Evolutionary conservation across 2,888 invertebrate genomes (phyloP).

Genomic region (Schrankia costaestrigalis): DNA sequence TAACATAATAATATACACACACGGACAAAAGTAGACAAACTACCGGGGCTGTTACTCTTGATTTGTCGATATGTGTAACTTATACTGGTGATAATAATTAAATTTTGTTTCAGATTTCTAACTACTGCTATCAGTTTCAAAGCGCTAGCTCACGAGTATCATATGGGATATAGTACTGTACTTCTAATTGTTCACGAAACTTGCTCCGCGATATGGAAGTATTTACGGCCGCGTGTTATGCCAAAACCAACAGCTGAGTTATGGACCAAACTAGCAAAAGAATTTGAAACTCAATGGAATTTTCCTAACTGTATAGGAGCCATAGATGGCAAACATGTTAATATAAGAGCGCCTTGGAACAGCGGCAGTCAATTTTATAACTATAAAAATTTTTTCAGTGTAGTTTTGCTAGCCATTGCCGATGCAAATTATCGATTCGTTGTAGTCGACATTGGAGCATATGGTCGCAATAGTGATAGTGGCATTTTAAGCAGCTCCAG

Average conservation of each 20-base stretch:
- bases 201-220: conserved; percentile 1
- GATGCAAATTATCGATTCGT: conserved; percentile 16
- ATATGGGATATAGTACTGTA: conserved; percentile 6
- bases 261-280: conserved; percentile 8
- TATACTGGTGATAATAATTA: too few species aligned
- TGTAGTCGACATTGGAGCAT: conserved; percentile 17
- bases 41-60: too few species aligned
- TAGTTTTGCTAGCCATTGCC: conserved; percentile 16
- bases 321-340: conserved; percentile 1
- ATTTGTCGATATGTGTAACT: too few species aligned
- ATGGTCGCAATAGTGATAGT: conserved; percentile 9
- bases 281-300: conserved; percentile 10
- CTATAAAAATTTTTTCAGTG: conserved; percentile 15
- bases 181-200: not conserved
- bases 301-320: conserved; percentile 14
- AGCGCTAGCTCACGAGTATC: conserved; percentile 14
- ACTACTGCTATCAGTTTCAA: conserved; percentile 16
- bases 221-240: conserved; percentile 3
- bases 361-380: conserved; percentile 16
- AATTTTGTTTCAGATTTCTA: conserved; percentile 11
- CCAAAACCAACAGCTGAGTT: conserved; percentile 6
- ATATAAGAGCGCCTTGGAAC: conserved; percentile 15
- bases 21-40: too few species aligned
- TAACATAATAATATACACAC: too few species aligned
- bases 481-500: conserved; percentile 15